phyloP scores from a whole-genome alignment of 2,797 vertebrate genomes.

The Betta splendens region DNA sequence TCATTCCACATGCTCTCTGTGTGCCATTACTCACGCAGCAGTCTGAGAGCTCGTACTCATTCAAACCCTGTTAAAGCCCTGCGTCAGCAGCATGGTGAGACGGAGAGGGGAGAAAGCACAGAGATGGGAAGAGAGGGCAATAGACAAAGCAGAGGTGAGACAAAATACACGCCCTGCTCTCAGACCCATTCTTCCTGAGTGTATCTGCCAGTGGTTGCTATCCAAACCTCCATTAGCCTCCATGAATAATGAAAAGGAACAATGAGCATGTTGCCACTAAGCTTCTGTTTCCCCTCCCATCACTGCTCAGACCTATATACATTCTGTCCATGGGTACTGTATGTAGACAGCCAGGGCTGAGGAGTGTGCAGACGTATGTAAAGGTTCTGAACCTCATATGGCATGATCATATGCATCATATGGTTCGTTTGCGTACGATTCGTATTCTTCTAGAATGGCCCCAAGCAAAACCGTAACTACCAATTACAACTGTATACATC shows the following conservation, averaged over 20 bases:
- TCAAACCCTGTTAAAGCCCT: slow-evolving; percentile 64
- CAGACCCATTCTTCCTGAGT: slow-evolving; percentile 58
- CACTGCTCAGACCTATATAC: slow-evolving; percentile 25
- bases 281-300: slow-evolving; percentile 17
- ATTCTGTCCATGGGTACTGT: slow-evolving; percentile 38
- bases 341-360: slow-evolving; percentile 33
- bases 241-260: slow-evolving; percentile 75
- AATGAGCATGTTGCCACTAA: slow-evolving; percentile 64
- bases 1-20: slow-evolving; percentile 62
- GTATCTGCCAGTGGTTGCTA: slow-evolving; percentile 52
- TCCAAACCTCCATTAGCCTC: slow-evolving; percentile 73
- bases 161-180: slow-evolving; percentile 53
- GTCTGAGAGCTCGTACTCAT: slow-evolving; percentile 70
- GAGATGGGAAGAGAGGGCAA: slow-evolving; percentile 25
- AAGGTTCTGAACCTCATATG: too few relatives aligned
- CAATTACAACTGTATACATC: not conserved
- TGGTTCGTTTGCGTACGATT: not conserved
- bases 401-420: too few relatives aligned
- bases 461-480: not conserved
- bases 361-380: slow-evolving; percentile 31
- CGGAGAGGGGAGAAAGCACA: slow-evolving; percentile 19
- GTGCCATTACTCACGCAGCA: slow-evolving; percentile 70
- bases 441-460: not conserved
- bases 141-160: slow-evolving; percentile 64
- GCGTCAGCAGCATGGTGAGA: slow-evolving; percentile 62